Percentiles rank a stretch among this genome's conserved stretches.
Conservation (phyloP, 2,888 invertebrate species). For the Antitype chi region DNA sequence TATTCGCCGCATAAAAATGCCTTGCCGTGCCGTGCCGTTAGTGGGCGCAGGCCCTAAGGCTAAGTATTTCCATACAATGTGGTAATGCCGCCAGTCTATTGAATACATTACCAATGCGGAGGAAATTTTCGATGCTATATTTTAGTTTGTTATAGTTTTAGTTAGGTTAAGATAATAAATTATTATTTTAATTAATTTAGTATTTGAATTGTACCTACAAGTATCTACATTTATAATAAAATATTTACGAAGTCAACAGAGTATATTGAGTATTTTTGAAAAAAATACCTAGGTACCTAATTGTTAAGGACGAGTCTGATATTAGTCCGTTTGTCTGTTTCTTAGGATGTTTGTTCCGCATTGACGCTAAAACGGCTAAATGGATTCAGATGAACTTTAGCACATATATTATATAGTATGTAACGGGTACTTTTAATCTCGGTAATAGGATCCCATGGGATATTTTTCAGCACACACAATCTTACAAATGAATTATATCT, state of each 20-base stretch:
- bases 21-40: no score
- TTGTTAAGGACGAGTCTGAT: background rate
- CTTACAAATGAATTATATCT: no score
- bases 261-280: background rate
- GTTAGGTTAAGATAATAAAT: background rate
- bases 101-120: background rate
- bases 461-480: background rate
- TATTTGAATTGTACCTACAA: background rate
- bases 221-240: no score
- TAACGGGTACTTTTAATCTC: background rate
- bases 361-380: background rate
- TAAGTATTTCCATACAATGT: background rate
- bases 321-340: background rate
- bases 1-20: no score
- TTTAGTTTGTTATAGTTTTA: background rate
- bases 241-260: background rate
- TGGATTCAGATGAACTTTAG: background rate
- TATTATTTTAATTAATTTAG: background rate
- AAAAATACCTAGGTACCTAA: background rate
- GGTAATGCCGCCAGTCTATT: background rate
- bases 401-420: background rate
- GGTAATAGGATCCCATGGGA: background rate
- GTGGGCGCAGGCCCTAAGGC: no score
- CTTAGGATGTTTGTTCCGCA: background rate
- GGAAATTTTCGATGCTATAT: background rate